Evolutionary conservation across 2,888 invertebrate species (phyloP).

Genomic region (Podabrus alpinus): DNA sequence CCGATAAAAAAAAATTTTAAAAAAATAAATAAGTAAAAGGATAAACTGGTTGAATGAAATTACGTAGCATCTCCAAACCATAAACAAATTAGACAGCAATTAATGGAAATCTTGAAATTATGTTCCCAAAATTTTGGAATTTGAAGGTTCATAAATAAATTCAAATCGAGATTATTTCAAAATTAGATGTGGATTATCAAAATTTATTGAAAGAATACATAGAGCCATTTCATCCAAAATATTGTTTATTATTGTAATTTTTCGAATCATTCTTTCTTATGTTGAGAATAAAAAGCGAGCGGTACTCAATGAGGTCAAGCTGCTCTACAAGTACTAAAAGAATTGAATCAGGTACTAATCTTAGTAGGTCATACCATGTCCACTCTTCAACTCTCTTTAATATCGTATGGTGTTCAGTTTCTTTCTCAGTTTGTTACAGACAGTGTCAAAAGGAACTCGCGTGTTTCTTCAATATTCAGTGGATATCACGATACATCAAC

Average conservation of each 20-base stretch:
- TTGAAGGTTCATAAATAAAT: background rate
- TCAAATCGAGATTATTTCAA: background rate
- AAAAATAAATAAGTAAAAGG: background rate
- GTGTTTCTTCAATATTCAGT: background rate
- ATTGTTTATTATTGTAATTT: background rate
- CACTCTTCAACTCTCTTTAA: constrained; percentile 31
- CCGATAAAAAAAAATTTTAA: background rate
- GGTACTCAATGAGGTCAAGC: constrained; percentile 3
- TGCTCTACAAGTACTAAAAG: constrained; percentile 9
- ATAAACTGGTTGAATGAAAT: background rate
- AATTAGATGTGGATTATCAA: background rate
- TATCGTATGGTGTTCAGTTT: constrained; percentile 6
- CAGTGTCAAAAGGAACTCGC: constrained; percentile 12
- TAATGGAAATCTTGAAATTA: background rate
- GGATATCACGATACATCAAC: background rate
- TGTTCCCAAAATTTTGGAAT: background rate
- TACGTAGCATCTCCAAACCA: background rate
- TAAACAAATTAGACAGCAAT: background rate
- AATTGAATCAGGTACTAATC: constrained; percentile 20
- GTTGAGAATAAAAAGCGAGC: background rate
- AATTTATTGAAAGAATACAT: background rate
- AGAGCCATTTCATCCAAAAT: background rate
- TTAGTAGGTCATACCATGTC: constrained; percentile 36
- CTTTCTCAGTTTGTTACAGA: constrained; percentile 13
- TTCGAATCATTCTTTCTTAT: background rate